phyloP scores from a whole-genome alignment of 2,888 invertebrate genomes.

The Polydrusus tereticollis region DNA sequence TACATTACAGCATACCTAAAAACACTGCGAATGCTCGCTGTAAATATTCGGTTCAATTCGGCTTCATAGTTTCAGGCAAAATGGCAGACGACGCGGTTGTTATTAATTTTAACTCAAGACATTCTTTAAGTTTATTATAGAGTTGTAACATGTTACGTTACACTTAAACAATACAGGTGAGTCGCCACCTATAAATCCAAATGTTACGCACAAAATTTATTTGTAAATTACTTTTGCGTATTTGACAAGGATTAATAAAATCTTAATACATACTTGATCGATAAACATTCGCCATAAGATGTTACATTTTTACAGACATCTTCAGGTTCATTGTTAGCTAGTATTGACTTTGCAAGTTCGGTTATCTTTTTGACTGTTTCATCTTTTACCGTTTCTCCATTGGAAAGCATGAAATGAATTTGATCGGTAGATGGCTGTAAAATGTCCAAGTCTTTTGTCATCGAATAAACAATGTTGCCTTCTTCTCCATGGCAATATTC shows the following conservation, averaged over 20 bases:
- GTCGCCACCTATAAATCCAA: neutral
- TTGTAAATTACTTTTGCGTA: neutral
- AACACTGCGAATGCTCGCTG: too few relatives aligned
- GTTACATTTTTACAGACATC: conserved; percentile 23
- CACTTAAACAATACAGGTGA: too few relatives aligned
- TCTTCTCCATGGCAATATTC: conserved; percentile 43
- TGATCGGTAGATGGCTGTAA: conserved; percentile 21
- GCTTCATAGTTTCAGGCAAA: too few relatives aligned
- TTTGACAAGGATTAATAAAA: neutral
- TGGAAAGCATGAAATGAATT: conserved; percentile 33
- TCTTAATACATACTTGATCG: conserved; percentile 14
- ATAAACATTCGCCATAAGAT: conserved; percentile 51
- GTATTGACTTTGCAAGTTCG: conserved; percentile 45
- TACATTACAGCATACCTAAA: too few relatives aligned
- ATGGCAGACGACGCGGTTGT: too few relatives aligned
- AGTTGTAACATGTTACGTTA: too few relatives aligned
- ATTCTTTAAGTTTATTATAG: too few relatives aligned
- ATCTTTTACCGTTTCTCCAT: conserved; percentile 35
- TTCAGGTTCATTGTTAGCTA: neutral
- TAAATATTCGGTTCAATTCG: too few relatives aligned
- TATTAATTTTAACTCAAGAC: too few relatives aligned
- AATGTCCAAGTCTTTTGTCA: conserved; percentile 42
- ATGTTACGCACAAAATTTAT: too few relatives aligned
- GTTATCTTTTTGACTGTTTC: conserved; percentile 28
- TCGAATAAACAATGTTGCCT: conserved; percentile 40